Evolutionary conservation across 2,113 vertebrate species (phyloP), one percentile per base, ranked within the genome.

Genomic region (Podocnemis expansa): DNA sequence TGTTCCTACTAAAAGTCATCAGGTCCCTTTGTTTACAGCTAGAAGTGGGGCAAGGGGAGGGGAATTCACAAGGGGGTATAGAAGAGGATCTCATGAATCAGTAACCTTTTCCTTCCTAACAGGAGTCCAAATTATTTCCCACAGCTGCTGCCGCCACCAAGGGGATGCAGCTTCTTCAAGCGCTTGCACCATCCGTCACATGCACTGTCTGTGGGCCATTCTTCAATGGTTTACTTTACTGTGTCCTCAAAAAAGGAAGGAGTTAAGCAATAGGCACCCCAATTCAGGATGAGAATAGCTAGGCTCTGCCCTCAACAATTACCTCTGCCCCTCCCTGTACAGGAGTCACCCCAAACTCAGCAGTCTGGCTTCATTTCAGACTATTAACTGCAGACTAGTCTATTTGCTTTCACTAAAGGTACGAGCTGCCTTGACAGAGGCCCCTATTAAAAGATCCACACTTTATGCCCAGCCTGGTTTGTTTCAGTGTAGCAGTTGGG

Each of bases 311-410:
- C n/a, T 38, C 19, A 6, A 4, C 31, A 70, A 21, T n/a, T 38
- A 70, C 4, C n/a, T 9, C n/a, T 5, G 6, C 6, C 63, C 14
- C 14, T 2, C 16, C 10, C n/a, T 4, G 5, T 27, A 6, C 73
- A 43, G 11, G 22, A 43, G 41, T 43, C n/a, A 25, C n/a, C 38
- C 70, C 70, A 73, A 38, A 75, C 70, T 41, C 38, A 25, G 38
- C 9, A 10, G n/a, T 41, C 67, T 41, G 10, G 16, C 29, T 60
- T 13, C 31, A 60, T 8, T 13, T 60, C 58, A 60, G 58, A 14
- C 58, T 29, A 34, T 16, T 4, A 14, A 13, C 3, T 52, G 13
- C 58, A 60, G 58, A 31, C 16, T 7, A 31, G 11, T 6, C 5
- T 29, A 60, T 29, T 52, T 16, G 13, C 29, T 60, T 60, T 60